Conservation (phyloP, 2,888 invertebrate species). For the Volucella zonaria region DNA sequence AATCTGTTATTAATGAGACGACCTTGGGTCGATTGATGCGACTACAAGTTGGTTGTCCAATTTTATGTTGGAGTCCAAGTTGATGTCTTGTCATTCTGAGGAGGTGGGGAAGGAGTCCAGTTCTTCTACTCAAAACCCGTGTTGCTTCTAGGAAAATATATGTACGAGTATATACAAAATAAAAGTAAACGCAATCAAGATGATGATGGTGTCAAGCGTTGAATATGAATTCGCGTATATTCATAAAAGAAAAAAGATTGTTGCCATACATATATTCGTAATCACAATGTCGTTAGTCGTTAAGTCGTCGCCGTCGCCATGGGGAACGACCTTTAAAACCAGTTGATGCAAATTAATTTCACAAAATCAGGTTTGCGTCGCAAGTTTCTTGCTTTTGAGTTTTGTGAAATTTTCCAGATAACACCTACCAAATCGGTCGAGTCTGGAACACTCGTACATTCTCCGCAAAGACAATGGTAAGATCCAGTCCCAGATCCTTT, state of each 20-base stretch:
- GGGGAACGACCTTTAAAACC: constrained; percentile 68
- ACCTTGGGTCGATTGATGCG: constrained; percentile 62
- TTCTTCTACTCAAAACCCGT: constrained; percentile 31
- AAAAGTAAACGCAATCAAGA: not conserved
- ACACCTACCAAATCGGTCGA: too few relatives aligned
- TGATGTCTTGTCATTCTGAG: not conserved
- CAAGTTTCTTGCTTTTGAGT: constrained; percentile 17
- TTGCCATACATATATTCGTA: constrained; percentile 1
- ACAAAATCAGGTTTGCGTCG: constrained; percentile 47
- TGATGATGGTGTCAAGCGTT: constrained; percentile 28
- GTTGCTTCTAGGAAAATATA: not conserved
- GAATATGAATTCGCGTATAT: constrained; percentile 34
- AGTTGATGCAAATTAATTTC: constrained; percentile 61
- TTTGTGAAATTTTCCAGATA: not conserved
- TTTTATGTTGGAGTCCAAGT: too few relatives aligned
- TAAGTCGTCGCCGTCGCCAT: constrained; percentile 19
- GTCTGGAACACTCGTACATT: too few relatives aligned
- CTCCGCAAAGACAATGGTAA: too few relatives aligned
- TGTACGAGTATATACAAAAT: not conserved
- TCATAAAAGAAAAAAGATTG: constrained; percentile 8
- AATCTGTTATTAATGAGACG: constrained; percentile 56
- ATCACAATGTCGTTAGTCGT: not conserved
- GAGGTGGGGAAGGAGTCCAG: constrained; percentile 22
- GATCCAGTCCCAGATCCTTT: too few relatives aligned
- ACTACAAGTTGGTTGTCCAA: not conserved